phyloP scores from a whole-genome alignment of 1,140 invertebrate species.

The Acromyrmex echinatior region DNA sequence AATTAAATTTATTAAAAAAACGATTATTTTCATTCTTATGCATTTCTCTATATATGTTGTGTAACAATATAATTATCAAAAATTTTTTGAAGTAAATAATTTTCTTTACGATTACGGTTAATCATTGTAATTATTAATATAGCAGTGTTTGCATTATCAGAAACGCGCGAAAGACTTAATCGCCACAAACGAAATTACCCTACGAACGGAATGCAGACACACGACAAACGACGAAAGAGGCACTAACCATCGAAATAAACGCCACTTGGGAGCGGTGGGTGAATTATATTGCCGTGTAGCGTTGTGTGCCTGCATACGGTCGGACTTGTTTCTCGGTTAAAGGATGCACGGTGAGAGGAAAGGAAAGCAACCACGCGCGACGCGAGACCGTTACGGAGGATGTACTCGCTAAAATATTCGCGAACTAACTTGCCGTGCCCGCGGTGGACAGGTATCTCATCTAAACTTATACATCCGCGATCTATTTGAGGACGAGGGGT shows the following conservation, averaged over 20 bases:
- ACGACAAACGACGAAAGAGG: slow-evolving; percentile 56
- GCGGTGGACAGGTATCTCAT: slow-evolving; percentile 25
- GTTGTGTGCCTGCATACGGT: slow-evolving; percentile 51
- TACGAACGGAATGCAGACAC: slow-evolving; percentile 38
- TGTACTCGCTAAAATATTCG: slow-evolving; percentile 58
- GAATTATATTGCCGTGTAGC: slow-evolving; percentile 37
- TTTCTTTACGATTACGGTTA: not conserved
- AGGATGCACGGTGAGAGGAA: slow-evolving; percentile 29
- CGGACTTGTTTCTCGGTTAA: slow-evolving; percentile 53
- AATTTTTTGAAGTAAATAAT: not conserved
- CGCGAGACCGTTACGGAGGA: slow-evolving; percentile 50
- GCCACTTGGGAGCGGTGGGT: slow-evolving; percentile 48
- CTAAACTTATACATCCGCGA: slow-evolving; percentile 7
- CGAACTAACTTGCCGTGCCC: slow-evolving; percentile 25
- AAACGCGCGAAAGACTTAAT: slow-evolving; percentile 16
- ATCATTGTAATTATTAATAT: slow-evolving; percentile 3
- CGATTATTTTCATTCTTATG: not conserved
- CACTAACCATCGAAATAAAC: slow-evolving; percentile 59
- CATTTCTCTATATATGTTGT: not conserved
- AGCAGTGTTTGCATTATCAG: not conserved
- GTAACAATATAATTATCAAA: not conserved
- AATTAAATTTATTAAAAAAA: not conserved
- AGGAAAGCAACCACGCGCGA: slow-evolving; percentile 35
- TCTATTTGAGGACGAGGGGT: not conserved
- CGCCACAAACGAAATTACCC: slow-evolving; percentile 17